phyloP scores from a whole-genome alignment of 2,888 invertebrate species.

The Neoitamus cyanurus region DNA sequence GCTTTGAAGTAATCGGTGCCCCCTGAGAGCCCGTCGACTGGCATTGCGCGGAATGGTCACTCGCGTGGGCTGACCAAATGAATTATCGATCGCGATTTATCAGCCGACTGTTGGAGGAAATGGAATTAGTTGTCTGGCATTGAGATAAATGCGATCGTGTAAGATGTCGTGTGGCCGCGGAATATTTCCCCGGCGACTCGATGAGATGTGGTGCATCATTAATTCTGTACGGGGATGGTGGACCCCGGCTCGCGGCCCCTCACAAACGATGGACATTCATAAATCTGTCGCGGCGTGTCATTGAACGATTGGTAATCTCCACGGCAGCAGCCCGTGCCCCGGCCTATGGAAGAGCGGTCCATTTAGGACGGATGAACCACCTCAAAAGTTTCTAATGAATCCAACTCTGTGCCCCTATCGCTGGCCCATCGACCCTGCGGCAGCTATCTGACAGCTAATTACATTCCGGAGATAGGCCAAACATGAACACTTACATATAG shows the following conservation, averaged over 20 bases:
- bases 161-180: constrained; percentile 33
- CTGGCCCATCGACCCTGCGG: neutral
- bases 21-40: constrained; percentile 18
- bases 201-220: constrained; percentile 17
- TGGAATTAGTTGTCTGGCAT: constrained; percentile 41
- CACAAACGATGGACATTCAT: constrained; percentile 31
- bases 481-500: neutral
- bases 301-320: constrained; percentile 28
- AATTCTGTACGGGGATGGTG: neutral
- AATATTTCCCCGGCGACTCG: constrained; percentile 9
- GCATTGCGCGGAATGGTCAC: neutral
- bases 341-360: neutral
- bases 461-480: neutral
- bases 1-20: constrained; percentile 28
- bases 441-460: constrained; percentile 4
- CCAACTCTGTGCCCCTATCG: neutral
- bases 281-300: constrained; percentile 15
- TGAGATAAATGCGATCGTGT: constrained; percentile 37
- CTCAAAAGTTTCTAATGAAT: neutral
- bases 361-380: neutral
- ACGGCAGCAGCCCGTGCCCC: neutral
- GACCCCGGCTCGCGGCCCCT: neutral
- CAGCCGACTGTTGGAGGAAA: constrained; percentile 46
- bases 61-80: constrained; percentile 48
- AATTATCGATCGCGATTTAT: constrained; percentile 48